phyloP scores from a whole-genome alignment of 2,888 invertebrate species.

The Cheilosia impressa region DNA sequence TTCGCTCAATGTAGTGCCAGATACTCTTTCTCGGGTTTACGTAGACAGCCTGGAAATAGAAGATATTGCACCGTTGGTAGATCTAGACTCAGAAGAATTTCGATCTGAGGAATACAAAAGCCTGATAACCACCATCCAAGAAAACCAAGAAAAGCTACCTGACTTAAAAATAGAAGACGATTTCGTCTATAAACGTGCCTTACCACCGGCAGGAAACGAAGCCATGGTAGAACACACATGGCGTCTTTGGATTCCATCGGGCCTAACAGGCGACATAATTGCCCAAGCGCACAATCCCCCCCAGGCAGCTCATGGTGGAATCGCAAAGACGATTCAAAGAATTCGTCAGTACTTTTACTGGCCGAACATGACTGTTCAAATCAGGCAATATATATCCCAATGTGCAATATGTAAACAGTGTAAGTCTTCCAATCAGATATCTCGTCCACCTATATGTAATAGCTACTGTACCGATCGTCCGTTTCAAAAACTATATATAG shows the following conservation, averaged over 20 bases:
- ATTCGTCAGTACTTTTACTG: conserved; percentile 11
- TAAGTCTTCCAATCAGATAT: conserved; percentile 6
- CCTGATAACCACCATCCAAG: not conserved
- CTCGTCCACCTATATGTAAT: not conserved
- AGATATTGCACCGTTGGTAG: not conserved
- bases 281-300: conserved; percentile 35
- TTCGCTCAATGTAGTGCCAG: conserved; percentile 6
- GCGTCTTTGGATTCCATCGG: conserved; percentile 42
- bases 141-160: not conserved
- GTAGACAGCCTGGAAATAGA: not conserved
- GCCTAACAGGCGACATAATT: conserved; percentile 14
- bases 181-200: conserved; percentile 6
- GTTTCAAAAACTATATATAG: not conserved
- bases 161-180: conserved; percentile 1
- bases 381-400: too few species aligned
- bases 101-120: not conserved
- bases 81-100: conserved; percentile 11
- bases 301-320: conserved; percentile 40
- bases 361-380: conserved; percentile 20
- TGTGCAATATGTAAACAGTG: not conserved
- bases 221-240: not conserved
- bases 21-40: not conserved
- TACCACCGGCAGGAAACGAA: not conserved
- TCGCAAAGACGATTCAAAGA: conserved; percentile 11
- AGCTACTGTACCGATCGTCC: not conserved